Percentiles rank a stretch among this genome's conserved stretches.
Conservation (phyloP, 2,797 vertebrate species). For the Micropoecilia bifurca region DNA sequence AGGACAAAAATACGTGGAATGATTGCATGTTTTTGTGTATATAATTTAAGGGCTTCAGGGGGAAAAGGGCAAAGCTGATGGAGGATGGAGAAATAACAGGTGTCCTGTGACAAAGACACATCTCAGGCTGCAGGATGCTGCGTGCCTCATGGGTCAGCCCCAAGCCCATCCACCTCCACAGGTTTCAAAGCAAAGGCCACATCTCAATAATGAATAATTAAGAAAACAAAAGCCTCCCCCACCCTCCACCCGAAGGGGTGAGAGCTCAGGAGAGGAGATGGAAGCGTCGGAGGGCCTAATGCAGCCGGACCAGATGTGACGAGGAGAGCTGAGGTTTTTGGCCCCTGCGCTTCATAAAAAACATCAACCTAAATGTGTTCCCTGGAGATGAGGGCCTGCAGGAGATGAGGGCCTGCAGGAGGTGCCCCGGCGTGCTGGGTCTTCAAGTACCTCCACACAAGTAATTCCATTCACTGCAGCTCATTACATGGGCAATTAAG, state of each 20-base stretch:
- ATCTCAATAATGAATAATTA: slow-evolving; percentile 81
- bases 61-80: slow-evolving; percentile 36
- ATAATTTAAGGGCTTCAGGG: slow-evolving; percentile 47
- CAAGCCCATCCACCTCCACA: slow-evolving; percentile 81
- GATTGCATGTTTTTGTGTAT: background rate
- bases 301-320: slow-evolving; percentile 78
- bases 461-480: slow-evolving; percentile 86
- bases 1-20: slow-evolving; percentile 2
- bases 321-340: slow-evolving; percentile 73
- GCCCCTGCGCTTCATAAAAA: slow-evolving; percentile 77
- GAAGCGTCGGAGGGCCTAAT: slow-evolving; percentile 62
- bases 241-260: slow-evolving; percentile 38
- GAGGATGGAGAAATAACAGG: slow-evolving; percentile 77
- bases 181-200: slow-evolving; percentile 83
- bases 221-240: slow-evolving; percentile 72
- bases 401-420: slow-evolving; percentile 84
- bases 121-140: slow-evolving; percentile 79
- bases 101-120: slow-evolving; percentile 79
- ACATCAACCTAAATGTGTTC: slow-evolving; percentile 81
- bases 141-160: slow-evolving; percentile 73
- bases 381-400: slow-evolving; percentile 81
- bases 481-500: slow-evolving; percentile 93
- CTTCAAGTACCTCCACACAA: slow-evolving; percentile 86
- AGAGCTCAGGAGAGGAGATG: slow-evolving; percentile 48
- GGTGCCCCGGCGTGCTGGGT: slow-evolving; percentile 81